Evolutionary conservation across 2,888 invertebrate species (phyloP), one percentile per base, ranked within the genome.

Genomic region (Caenorhabditis sp.): DNA sequence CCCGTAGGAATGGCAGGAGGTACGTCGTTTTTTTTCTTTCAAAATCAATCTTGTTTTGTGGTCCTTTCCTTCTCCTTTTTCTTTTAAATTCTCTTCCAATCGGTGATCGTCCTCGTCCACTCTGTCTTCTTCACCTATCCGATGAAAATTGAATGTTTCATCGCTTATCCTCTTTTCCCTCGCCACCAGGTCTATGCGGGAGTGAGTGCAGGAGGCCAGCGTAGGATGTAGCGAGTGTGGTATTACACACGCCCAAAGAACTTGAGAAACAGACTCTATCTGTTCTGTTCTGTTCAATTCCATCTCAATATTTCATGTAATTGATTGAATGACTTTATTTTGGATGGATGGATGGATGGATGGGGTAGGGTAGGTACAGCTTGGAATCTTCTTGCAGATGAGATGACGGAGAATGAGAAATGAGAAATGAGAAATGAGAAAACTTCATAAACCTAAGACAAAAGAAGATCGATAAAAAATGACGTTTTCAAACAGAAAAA

Each of bases 241-340:
- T 62, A 69, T 77, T 77, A 69, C 77, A 69, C 68, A 69, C 61
- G 47, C 55, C 53, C 35, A 69, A 69, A 69, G 69, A 77, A 69
- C 77, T 77, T 69, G 77, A 77, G 72, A 18, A n/a, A n/a, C n/a
- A n/a, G n/a, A n/a, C n/a, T 13, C 60, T 67, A 76, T 76, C 76
- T 67, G n/a, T n/a, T n/a, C n/a, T n/a, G n/a, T n/a, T n/a, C n/a
- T n/a, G n/a, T n/a, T n/a, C n/a, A n/a, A 67, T 76, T 67, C 62
- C 44, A 77, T 62, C 76, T 69, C 77, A 77, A 76, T 76, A 76
- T 67, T 76, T 76, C 76, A 67, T 76, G 76, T 76, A 76, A 76
- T 76, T 76, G 76, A 76, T 76, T 76, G 61, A 67, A 68, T 67
- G 76, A 51, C 67, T 76, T 76, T 76, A 76, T 68, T 76, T 68